A percentile compares a stretch with the other conserved stretches of the same genome.
Conservation (phyloP, 2,888 invertebrate genomes). For the Orthosia incerta region DNA sequence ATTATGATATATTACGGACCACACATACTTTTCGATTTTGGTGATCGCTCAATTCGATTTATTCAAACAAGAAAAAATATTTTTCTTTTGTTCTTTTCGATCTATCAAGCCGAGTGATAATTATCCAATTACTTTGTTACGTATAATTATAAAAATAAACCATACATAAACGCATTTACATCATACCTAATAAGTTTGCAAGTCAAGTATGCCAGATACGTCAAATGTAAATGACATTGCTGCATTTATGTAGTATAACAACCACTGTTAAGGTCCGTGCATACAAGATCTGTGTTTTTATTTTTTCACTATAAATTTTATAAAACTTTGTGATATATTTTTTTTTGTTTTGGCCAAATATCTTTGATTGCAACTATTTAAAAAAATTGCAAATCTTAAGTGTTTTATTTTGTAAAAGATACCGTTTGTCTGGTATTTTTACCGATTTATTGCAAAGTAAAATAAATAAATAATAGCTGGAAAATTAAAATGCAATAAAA, state of each 20-base stretch:
- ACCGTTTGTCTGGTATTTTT: not conserved
- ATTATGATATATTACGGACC: not conserved
- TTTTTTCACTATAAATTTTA: not conserved
- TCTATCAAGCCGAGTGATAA: not conserved
- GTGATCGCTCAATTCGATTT: not conserved
- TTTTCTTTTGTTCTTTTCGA: not conserved
- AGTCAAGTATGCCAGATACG: slow-evolving; percentile 32
- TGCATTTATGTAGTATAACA: slow-evolving; percentile 18
- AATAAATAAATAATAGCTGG: not conserved
- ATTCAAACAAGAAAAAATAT: not conserved
- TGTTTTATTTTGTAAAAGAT: not conserved
- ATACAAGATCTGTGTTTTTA: not conserved
- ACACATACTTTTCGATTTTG: not conserved
- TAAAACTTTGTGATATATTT: not conserved
- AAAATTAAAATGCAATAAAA: not conserved
- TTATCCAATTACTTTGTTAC: not conserved
- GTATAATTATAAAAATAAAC: not conserved
- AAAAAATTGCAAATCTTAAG: not conserved
- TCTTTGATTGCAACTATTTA: not conserved
- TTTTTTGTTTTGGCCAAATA: not conserved
- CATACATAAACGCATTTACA: slow-evolving; percentile 13
- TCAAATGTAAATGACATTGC: slow-evolving; percentile 58
- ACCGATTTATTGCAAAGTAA: not conserved
- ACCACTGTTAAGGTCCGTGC: slow-evolving; percentile 9
- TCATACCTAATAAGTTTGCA: slow-evolving; percentile 14